Conservation (phyloP, 2,797 vertebrate genomes). For the Hyperoplus lanceolatus region DNA sequence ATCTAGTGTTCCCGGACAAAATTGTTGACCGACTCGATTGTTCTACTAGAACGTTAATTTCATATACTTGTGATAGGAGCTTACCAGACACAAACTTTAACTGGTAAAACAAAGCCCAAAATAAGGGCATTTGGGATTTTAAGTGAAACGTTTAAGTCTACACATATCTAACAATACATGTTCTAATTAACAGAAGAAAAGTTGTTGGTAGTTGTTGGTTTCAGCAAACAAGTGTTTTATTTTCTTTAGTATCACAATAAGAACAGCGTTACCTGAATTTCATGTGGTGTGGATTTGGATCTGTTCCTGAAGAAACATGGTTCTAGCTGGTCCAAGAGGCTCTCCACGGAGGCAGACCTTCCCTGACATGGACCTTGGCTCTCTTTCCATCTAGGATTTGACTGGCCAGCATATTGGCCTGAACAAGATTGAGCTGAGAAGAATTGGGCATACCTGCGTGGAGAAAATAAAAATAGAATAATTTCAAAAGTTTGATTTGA, state of each 20-base stretch:
- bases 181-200: not conserved
- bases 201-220: not conserved
- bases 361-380: conserved; percentile 57
- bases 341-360: conserved; percentile 78
- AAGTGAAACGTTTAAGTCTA: not conserved
- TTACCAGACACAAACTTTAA: not conserved
- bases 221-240: no score
- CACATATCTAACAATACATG: not conserved
- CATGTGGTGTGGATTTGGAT: conserved; percentile 80
- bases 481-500: not conserved
- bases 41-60: not conserved
- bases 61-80: not conserved
- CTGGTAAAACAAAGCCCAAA: not conserved
- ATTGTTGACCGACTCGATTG: not conserved
- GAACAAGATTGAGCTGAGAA: conserved; percentile 77
- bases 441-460: conserved; percentile 82
- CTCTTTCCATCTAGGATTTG: conserved; percentile 68
- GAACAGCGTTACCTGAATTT: conserved; percentile 75
- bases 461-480: conserved; percentile 15
- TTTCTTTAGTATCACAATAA: not conserved
- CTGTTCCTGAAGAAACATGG: conserved; percentile 69
- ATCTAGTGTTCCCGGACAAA: not conserved
- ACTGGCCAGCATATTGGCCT: conserved; percentile 57
- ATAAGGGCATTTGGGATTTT: not conserved
- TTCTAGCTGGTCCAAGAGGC: conserved; percentile 76